These are phyloP conservation scores for Argyresthia goedartella DNA, from an alignment of 2,888 invertebrate species.

Conservation along the genomic window DNA sequence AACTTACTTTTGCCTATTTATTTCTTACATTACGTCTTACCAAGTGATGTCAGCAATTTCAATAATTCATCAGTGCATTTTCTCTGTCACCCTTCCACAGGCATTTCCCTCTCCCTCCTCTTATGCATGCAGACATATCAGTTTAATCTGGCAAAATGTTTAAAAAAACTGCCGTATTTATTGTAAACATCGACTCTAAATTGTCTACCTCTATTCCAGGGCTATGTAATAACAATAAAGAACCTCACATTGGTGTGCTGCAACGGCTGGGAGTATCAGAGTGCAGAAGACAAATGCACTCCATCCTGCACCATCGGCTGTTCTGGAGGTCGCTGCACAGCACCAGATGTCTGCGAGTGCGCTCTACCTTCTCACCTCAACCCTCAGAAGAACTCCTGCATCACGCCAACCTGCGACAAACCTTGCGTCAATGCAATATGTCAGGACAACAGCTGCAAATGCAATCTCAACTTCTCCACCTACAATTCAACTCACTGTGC, in stretches of 20 bases:
- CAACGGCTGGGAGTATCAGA: conserved; percentile 46
- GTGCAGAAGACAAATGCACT: conserved; percentile 37
- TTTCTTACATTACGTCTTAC: too few species aligned
- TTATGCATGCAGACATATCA: too few species aligned
- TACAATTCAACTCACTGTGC: conserved; percentile 10
- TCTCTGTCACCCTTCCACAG: too few species aligned
- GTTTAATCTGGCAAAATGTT: too few species aligned
- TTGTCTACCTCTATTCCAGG: conserved; percentile 25
- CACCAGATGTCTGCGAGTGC: conserved; percentile 45
- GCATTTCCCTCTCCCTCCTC: too few species aligned
- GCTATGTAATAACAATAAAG: conserved; percentile 22
- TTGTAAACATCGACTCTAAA: not conserved
- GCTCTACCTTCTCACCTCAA: conserved; percentile 33
- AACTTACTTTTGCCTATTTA: too few species aligned
- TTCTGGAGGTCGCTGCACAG: conserved; percentile 45
- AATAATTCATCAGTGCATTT: too few species aligned
- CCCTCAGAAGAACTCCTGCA: conserved; percentile 36
- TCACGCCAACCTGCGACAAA: conserved; percentile 27
- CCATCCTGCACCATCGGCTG: conserved; percentile 65
- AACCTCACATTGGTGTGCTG: conserved; percentile 41
- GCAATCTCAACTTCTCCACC: conserved; percentile 13
- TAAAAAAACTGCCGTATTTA: too few species aligned
- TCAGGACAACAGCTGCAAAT: conserved; percentile 39
- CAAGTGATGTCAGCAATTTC: too few species aligned
- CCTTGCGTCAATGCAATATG: conserved; percentile 44